Percentiles rank a stretch among this genome's conserved stretches.
Conservation (phyloP, 2,888 invertebrate genomes). For the Nemurella pictetii region DNA sequence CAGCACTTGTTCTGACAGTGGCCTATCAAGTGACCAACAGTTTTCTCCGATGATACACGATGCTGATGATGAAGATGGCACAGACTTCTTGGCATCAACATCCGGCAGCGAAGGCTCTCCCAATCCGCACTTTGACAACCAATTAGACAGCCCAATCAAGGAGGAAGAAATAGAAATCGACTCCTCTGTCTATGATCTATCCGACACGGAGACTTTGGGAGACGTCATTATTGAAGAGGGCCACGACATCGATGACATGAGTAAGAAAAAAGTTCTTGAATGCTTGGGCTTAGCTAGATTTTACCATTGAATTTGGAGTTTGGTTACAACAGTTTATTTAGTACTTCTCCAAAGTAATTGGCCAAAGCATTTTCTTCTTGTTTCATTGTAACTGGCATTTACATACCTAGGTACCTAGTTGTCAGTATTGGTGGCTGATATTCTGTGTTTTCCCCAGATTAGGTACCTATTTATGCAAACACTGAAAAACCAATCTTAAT, state of each 20-base stretch:
- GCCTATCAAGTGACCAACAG: constrained; percentile 64
- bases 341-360: too few relatives aligned
- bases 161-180: constrained; percentile 41
- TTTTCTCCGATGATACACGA: constrained; percentile 39
- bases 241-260: constrained; percentile 41
- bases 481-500: too few relatives aligned
- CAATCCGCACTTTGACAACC: constrained; percentile 2
- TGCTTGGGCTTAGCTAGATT: too few relatives aligned
- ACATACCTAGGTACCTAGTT: too few relatives aligned
- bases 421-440: too few relatives aligned
- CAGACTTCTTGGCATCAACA: constrained; percentile 4
- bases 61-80: constrained; percentile 37
- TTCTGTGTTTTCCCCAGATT: too few relatives aligned
- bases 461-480: too few relatives aligned
- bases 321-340: too few relatives aligned
- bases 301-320: too few relatives aligned
- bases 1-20: constrained; percentile 67
- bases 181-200: constrained; percentile 37
- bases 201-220: constrained; percentile 39
- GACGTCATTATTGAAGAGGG: constrained; percentile 42
- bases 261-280: too few relatives aligned
- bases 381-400: too few relatives aligned
- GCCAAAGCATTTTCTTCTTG: too few relatives aligned
- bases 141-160: constrained; percentile 32
- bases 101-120: constrained; percentile 36